Evolutionary conservation across 2,113 vertebrate species (phyloP), one percentile per base, ranked within the genome.

Genomic region (Thomomys bottae): DNA sequence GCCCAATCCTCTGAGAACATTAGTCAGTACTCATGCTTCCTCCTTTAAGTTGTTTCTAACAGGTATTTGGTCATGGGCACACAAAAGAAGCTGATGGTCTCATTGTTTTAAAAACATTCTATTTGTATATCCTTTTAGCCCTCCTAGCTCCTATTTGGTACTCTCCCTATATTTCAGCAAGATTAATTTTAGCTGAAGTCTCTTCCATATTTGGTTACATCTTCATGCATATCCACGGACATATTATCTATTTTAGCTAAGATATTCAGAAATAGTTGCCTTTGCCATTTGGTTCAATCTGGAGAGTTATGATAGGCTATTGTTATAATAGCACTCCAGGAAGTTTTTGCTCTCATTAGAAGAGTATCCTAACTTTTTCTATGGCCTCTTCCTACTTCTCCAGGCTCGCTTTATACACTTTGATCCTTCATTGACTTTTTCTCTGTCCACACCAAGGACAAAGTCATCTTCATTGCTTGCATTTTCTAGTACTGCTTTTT

Each of bases 81-180:
- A 61, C 20, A 61, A 61, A 61, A 1, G 1, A 26, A 61, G 49
- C 12, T 54, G 49, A 54, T 54, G 14, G 14, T 54, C 24, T 88
- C 49, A 70, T 78, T 92, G 64, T 89, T 91, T 89, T 91, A n/a
- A 28, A 92, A 86, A 80, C 38, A 23, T 18, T n/a, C 81, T 45
- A 66, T 83, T 20, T 64, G 66, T 78, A 78, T 4, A 84, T 66
- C 28, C 30, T 81, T 84, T 86, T 42, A 80, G 86, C 36, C 77
- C 9, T 68, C 45, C 28, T 36, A 64, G 36, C n/a, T 36, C 21
- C 64, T 63, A 61, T 85, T 64, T 72, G 4, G 6, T 72, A 26
- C 17, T 87, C 40, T 26, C 38, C 7, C 24, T 6, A 1, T 76
- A 28, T 57, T 87, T 57, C 87, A 84, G 32, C 63, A 34, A 86